Percentiles rank a stretch among this genome's conserved stretches.
These are phyloP conservation scores for Keiferia lycopersicella DNA, from an alignment of 2,888 invertebrate genomes.

Conservation along the genomic window DNA sequence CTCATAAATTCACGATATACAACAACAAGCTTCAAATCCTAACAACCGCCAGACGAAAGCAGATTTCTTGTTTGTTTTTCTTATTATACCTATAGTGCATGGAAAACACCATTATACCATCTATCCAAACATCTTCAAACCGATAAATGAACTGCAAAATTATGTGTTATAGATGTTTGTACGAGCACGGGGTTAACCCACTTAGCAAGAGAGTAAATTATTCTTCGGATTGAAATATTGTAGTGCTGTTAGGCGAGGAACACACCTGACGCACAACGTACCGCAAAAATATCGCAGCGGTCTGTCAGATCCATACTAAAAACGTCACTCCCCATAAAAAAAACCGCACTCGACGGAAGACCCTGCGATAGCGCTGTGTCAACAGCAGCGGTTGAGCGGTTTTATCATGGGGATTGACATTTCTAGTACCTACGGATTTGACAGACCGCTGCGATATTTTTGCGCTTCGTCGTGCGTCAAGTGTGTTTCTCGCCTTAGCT, in stretches of 20 bases:
- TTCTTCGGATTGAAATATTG: constrained; percentile 30
- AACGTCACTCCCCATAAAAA: no score
- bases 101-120: constrained; percentile 44
- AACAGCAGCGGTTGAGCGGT: no score
- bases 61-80: constrained; percentile 27
- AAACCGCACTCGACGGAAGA: no score
- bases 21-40: background rate
- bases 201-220: constrained; percentile 54
- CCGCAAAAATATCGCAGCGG: no score
- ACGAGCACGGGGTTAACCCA: constrained; percentile 54
- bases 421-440: no score
- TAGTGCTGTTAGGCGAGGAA: constrained; percentile 40
- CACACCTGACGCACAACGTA: no score
- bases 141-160: constrained; percentile 45
- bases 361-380: no score
- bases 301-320: no score
- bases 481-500: no score
- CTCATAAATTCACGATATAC: background rate
- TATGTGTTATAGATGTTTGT: constrained; percentile 52
- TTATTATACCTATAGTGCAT: constrained; percentile 30
- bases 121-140: constrained; percentile 30
- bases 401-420: no score
- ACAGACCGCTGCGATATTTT: no score
- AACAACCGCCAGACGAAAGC: background rate
- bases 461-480: no score